A percentile compares a stretch with the other conserved stretches of the same genome.
Conservation (phyloP, 2,888 invertebrate genomes). For the Chrysodeixis includens region DNA sequence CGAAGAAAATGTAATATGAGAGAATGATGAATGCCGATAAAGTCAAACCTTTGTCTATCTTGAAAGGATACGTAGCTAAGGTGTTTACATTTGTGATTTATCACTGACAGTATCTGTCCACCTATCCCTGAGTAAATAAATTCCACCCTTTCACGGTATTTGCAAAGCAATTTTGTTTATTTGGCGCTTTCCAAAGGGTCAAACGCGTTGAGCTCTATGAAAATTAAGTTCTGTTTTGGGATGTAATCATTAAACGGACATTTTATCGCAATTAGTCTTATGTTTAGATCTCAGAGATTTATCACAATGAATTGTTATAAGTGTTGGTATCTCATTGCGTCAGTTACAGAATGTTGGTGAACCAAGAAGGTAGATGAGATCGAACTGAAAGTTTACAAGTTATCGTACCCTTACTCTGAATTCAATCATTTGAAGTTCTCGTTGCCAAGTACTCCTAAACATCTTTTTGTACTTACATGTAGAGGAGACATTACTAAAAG, state of each 20-base stretch:
- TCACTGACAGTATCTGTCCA: conserved; percentile 42
- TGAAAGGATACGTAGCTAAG: conserved; percentile 41
- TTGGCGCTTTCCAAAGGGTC: conserved; percentile 47
- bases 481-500: conserved; percentile 63
- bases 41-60: conserved; percentile 44
- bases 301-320: background rate
- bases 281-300: conserved; percentile 7
- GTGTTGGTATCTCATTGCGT: background rate
- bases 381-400: background rate
- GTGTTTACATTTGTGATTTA: conserved; percentile 46
- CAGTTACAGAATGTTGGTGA: background rate
- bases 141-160: conserved; percentile 49
- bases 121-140: conserved; percentile 47
- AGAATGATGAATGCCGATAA: conserved; percentile 26
- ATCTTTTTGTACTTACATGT: conserved; percentile 49
- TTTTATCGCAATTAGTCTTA: conserved; percentile 20
- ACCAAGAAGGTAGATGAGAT: background rate
- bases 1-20: conserved; percentile 23
- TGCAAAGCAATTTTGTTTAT: conserved; percentile 49
- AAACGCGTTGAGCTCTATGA: conserved; percentile 43
- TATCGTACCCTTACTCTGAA: background rate
- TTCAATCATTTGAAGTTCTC: background rate
- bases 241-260: conserved; percentile 11
- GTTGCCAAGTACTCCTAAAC: conserved; percentile 25
- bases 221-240: conserved; percentile 40